Base-by-base conservation (phyloP, 2,113 vertebrate genomes). In the Psilopsiagon aymara region DNA sequence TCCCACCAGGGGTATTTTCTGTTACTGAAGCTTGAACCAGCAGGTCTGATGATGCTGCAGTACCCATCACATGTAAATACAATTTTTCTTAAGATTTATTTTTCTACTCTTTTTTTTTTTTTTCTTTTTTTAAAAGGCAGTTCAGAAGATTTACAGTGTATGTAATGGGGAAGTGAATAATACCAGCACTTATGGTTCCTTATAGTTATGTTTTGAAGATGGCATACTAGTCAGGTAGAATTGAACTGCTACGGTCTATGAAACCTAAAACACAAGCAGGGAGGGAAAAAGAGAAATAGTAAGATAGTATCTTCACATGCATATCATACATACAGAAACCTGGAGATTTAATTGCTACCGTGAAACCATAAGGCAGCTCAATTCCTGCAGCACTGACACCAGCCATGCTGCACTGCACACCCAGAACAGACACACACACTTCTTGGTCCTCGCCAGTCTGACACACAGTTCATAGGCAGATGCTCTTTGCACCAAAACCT, bases 111-210 rank as follows among this genome's bases (percentile, higher is more conserved):
- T 73, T 79, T 75, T 88, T 46, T 23, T 79, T 75, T 88, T 46
- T 23, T 82, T 81, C 66, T 82, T 90, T 95, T 86, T 89, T 81
- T 98, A 98, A 98, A 99, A 99, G 99, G 99, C 98, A 98, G 98
- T 99, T 98, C 97, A 62, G 98, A 98, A 98, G 98, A 98, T 98
- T 98, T 98, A 99, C 98, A 98, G 97, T 96, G 88, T 98, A 98
- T 92, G 95, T 98, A 99, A 95, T 98, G 98, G 98, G 98, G 98
- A 98, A 98, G 97, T 98, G 98, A 98, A 97, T 98, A 98, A 98
- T 98, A 98, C 99, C 99, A 99, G 99, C 99, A 99, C 99, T 99
- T 99, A 98, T 98, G 99, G 98, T 99, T 99, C 98, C 98, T 98
- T 98, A 90, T 97, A 97, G 96, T 98, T 97, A 97, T 95, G 92